Base-by-base conservation (phyloP, 2,113 vertebrate species). In the Sebastes schlegelii region DNA sequence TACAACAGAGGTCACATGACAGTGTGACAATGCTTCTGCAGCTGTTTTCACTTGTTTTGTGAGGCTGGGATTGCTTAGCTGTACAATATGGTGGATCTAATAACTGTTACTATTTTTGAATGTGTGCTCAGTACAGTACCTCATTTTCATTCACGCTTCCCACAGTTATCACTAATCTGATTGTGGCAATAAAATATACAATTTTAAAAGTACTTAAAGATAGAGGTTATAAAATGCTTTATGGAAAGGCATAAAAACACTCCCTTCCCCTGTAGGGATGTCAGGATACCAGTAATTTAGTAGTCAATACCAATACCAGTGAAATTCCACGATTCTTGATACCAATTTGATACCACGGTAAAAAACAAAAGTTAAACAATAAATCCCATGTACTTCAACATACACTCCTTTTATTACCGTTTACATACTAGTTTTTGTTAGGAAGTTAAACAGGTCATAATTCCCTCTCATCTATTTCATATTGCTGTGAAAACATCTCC, bases 1-100 rank as follows among this genome's bases (percentile, higher is more conserved):
- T 86, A 79, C 80, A 43, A 55, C 71, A 84, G 81, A 84, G 91
- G 91, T 93, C 88, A 79, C 83, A 79, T 89, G 81, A 86, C 62
- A 54, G 2, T 79, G 65, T 84, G 83, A 79, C 82, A 83, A 12
- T 60, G 79, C 78, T 79, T 84, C 80, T 86, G 78, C 90, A 83
- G 89, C 79, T 87, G 79, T 77, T 87, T 68, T 49, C 34, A 19
- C 51, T 51, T 74, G 6, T 8, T 19, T 77, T 74, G 16, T 61
- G n/a, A 62, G 54, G 51, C 76, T 64, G 61, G 48, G 43, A 23
- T 63, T 65, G 86, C 71, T 74, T 67, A 74, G 57, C 67, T 57
- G 60, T 77, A 67, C 75, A 77, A 34, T 55, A 73, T 14, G 11
- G 65, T 48, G 26, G 68, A 10, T 83, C 17, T 67, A 69, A 60